Evolutionary conservation across 2,888 invertebrate genomes (phyloP).

Genomic region (Cephus sareptanus): DNA sequence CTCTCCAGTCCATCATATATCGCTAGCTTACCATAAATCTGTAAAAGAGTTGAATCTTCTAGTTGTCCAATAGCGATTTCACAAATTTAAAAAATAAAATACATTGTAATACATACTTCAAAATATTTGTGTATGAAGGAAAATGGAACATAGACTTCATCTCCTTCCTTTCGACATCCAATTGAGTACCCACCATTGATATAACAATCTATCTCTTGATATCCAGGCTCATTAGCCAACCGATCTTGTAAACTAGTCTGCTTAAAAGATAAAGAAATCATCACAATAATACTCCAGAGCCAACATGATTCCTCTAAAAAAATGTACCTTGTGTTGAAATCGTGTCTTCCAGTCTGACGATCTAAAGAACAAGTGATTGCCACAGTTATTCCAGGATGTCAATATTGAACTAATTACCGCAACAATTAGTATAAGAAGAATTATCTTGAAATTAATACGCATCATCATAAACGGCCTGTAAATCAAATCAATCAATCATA

Average conservation of each 20-base stretch:
- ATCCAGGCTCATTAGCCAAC: conserved; percentile 63
- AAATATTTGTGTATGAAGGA: conserved; percentile 93
- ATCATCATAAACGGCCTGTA: conserved; percentile 74
- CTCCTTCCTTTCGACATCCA: conserved; percentile 82
- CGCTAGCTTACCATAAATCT: conserved; percentile 88
- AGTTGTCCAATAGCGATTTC: background rate
- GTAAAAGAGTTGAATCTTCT: conserved; percentile 34
- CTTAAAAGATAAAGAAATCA: conserved; percentile 6
- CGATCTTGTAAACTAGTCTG: conserved; percentile 48
- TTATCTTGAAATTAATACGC: conserved; percentile 82
- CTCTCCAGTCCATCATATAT: conserved; percentile 79
- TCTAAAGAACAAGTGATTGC: conserved; percentile 68
- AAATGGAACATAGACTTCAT: conserved; percentile 92
- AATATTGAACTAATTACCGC: conserved; percentile 76
- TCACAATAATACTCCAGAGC: background rate
- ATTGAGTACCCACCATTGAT: conserved; percentile 90
- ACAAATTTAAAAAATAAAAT: conserved; percentile 6
- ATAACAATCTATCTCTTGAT: conserved; percentile 83
- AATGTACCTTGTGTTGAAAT: conserved; percentile 55
- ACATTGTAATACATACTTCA: conserved; percentile 73
- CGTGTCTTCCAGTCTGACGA: conserved; percentile 56
- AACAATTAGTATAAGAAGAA: conserved; percentile 68
- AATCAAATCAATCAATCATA: background rate
- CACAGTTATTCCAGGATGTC: conserved; percentile 82
- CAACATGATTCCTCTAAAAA: background rate